These are phyloP conservation scores for Drosophila novamexicana DNA, from an alignment of 1,140 invertebrate genomes.

Conservation along the genomic window DNA sequence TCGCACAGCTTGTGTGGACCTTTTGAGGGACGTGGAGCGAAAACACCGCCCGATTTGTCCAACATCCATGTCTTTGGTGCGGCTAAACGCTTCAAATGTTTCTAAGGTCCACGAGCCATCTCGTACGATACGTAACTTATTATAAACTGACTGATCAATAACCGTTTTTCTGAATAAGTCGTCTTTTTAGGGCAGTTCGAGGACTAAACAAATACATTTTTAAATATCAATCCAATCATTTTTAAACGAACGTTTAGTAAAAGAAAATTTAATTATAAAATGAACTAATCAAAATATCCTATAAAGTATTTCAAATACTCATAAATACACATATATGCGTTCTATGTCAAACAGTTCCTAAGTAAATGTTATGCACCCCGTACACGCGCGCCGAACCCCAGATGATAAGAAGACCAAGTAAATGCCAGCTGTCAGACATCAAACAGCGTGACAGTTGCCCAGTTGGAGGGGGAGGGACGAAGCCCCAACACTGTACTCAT, in stretches of 20 bases:
- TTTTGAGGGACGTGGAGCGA: constrained; percentile 97
- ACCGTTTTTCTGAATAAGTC: background rate
- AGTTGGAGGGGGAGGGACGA: background rate
- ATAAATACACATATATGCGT: background rate
- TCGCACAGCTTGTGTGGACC: constrained; percentile 99
- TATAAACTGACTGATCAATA: background rate
- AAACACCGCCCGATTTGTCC: constrained; percentile 99
- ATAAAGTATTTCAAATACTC: too few species aligned
- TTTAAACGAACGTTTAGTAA: too few species aligned
- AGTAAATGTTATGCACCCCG: constrained; percentile 25
- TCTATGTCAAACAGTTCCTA: constrained; percentile 8
- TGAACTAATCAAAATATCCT: too few species aligned
- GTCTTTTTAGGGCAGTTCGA: too few species aligned
- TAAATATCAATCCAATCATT: too few species aligned
- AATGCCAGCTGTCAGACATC: constrained; percentile 27
- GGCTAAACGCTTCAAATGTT: constrained; percentile 99
- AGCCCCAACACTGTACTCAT: constrained; percentile 61
- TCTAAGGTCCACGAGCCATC: constrained; percentile 97
- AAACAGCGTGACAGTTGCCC: constrained; percentile 42
- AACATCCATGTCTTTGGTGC: constrained; percentile 99
- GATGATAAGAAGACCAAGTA: background rate
- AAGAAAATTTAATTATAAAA: too few species aligned
- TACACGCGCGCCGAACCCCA: constrained; percentile 4
- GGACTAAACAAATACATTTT: too few species aligned
- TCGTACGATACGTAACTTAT: too few species aligned